Evolutionary conservation across 2,797 vertebrate genomes (phyloP), one percentile per base, ranked within the genome.

Genomic region (Acrossocheilus fasciatus): DNA sequence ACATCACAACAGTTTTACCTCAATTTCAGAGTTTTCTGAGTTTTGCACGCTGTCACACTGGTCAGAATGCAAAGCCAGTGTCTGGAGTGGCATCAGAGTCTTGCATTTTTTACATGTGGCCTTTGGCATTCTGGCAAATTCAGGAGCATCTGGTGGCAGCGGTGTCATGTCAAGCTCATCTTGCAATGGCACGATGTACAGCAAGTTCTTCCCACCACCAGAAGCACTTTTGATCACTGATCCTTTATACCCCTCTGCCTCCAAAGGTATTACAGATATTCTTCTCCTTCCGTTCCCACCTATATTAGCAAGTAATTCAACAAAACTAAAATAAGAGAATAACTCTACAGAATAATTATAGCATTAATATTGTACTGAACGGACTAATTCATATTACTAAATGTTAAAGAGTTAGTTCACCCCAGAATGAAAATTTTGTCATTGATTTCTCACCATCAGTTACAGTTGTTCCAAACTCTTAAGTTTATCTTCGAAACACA

Each of bases 61-160:
- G 36, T 59, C 77, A 79, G 41, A 30, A 79, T 79, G 77, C 52
- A 79, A 59, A 79, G 52, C 77, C 77, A 79, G 34, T 62, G 59
- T 41, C 52, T 79, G 77, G 5, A 79, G 54, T 79, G 77, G 54
- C 34, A 79, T 59, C 41, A 62, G 34, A n/a, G 36, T 80, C 36
- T 62, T 36, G 36, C 39, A 64, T 23, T 64, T 80, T 26, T 52
- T 77, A 34, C 75, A 77, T 9, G 30, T 36, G 14, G 47, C 75
- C 26, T 77, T 77, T 23, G 75, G 75, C 47, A 57, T 57, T 23
- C 15, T 23, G 23, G 20, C 73, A 47, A 75, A 75, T 15, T 30
- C 73, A 45, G 41, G 41, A 15, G 73, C 75, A 77, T 77, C 47
- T 52, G 75, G 45, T 52, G 26, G 14, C 45, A 77, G 15, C 54